A percentile compares a stretch with the other conserved stretches of the same genome.
These are phyloP conservation scores for Microctonus brassicae DNA, from an alignment of 2,888 invertebrate species.

Conservation along the genomic window DNA sequence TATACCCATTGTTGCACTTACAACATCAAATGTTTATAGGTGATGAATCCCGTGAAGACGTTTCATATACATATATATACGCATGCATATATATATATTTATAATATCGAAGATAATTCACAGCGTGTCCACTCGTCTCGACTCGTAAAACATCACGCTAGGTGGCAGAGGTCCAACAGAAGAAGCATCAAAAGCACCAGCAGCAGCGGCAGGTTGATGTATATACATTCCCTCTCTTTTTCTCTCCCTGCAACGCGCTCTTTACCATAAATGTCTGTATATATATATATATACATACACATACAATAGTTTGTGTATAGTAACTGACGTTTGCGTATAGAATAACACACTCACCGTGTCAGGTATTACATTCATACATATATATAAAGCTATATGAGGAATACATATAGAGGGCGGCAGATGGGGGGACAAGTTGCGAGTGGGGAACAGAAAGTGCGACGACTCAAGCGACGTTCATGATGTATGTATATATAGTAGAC, in stretches of 20 bases:
- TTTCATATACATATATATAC: neutral
- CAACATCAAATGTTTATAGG: no score
- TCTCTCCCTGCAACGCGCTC: neutral
- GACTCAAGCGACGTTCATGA: conserved; percentile 42
- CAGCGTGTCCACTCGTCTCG: neutral
- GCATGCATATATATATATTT: neutral
- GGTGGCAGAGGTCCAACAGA: conserved; percentile 1
- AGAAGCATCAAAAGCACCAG: conserved; percentile 23
- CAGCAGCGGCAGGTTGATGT: conserved; percentile 63
- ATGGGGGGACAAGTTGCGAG: conserved; percentile 34
- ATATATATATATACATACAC: no score
- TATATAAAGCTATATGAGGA: neutral
- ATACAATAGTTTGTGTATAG: no score
- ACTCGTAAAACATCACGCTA: conserved; percentile 10
- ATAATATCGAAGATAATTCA: neutral
- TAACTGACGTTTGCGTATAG: conserved; percentile 44
- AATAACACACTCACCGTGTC: conserved; percentile 5
- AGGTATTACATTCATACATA: neutral
- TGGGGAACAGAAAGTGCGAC: conserved; percentile 47
- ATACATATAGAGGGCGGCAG: conserved; percentile 57
- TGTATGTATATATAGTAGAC: conserved; percentile 16
- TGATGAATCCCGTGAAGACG: no score
- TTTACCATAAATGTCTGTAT: no score
- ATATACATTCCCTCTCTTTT: conserved; percentile 31
- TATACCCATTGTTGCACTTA: neutral